Evolutionary conservation across 37 sponge, comb jelly and placozoan species (phyloP), one percentile per base, ranked within the genome.

Genomic region (Crambe crambe): DNA sequence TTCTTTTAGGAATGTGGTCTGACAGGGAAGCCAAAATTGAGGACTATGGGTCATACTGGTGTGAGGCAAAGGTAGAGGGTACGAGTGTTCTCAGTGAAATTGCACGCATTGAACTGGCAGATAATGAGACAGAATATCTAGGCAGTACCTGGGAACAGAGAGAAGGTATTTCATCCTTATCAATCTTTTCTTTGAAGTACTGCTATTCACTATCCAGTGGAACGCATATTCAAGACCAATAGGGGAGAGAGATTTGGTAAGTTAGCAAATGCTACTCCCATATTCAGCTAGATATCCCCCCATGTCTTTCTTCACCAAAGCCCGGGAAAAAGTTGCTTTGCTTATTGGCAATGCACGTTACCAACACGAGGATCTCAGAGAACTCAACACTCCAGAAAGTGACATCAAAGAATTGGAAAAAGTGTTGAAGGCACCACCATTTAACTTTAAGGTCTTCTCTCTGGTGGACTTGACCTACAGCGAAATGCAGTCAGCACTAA

Each of bases 291-390:
- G 44, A n/a, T 74, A 2, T 29, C 42, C 64, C 26, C 2, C 42
- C 36, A 58, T 42, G 31, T 23, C 37, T 18, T 42, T 76, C 42
- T 20, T 41, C 17, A 22, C 25, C 27, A 1, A 18, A 88, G 88
- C 88, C 10, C 75, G 78, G 3, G 83, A 78, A 30, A 88, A 88
- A 44, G 72, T 88, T 35, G 88, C 88, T 30, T 65, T 88, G 36
- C 43, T 88, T 73, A 81, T 88, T 71, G 88, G 83, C 41, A 88
- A 88, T 68, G 72, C 77, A 73, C 0, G 39, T 6, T 88, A 86
- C 32, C n/a, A 58, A 17, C 2, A 75, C 1, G 4, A 77, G 32
- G 1, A 56, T 4, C n/a, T n/a, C n/a, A n/a, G n/a, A n/a, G 6
- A 44, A 4, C 73, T 88, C n/a, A 34, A 29, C 8, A 65, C 65